Base-by-base conservation (phyloP, 1,140 invertebrate genomes). In the Plutomurus gul region DNA sequence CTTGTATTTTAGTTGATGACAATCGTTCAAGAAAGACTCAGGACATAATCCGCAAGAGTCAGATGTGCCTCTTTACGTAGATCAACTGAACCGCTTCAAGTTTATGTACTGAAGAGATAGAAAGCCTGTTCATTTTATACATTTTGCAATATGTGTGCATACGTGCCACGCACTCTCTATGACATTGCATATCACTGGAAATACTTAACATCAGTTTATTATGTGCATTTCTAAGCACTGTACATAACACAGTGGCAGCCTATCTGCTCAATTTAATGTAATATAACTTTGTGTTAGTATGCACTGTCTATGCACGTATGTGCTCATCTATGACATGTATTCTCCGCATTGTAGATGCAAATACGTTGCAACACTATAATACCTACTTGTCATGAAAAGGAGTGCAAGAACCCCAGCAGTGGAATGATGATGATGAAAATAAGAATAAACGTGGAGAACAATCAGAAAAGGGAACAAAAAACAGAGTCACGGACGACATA, bases 1-100 rank as follows among this genome's bases (percentile, higher is more conserved):
- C 27, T 65, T 30, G 56, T 65, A 65, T 33, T 65, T 65, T 65
- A 65, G 56, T 65, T 65, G 56, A 65, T 65, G 56, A 65, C 56
- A 65, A 65, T 65, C 56, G 56, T 65, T 65, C 56, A 65, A 65
- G 27, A 30, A 33, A 65, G 56, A 65, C 56, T 33, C 27, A 65
- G 36, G 56, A 65, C 56, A 33, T 65, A 65, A 65, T 65, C 56
- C 56, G 36, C 39, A 43, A n/a, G 27, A 65, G 56, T 65, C 56
- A 65, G 27, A 65, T 65, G 36, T 65, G 56, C 36, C 27, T 65
- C 56, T 65, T 65, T 65, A 65, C 56, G n/a, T 65, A 65, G 27
- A 33, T 65, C 30, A 16, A n/a, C 27, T 65, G 36, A 65, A 65
- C 27, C 36, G 56, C 56, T 65, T 65, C 36, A 65, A 33, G 30